Conservation (phyloP, 2,797 vertebrate species). For the Thamnophis elegans region DNA sequence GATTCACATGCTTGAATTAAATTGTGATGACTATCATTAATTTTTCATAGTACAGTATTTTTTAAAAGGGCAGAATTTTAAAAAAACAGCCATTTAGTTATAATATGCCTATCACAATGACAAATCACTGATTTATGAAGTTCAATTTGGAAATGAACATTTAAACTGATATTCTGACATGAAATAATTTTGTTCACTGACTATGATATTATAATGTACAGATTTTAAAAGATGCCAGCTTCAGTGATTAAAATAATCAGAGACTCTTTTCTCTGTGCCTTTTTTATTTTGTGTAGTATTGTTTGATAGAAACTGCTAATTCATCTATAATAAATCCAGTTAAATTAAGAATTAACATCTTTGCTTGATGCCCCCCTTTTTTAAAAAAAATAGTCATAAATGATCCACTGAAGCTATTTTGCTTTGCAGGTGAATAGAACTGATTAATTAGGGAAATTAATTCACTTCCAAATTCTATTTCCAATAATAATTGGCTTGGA, state of each 20-base stretch:
- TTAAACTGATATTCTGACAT: neutral
- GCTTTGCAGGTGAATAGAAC: neutral
- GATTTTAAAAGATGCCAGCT: neutral
- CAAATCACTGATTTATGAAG: conserved; percentile 1
- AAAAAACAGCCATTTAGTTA: neutral
- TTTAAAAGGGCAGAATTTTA: neutral
- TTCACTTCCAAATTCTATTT: neutral
- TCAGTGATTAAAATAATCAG: neutral
- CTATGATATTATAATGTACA: neutral
- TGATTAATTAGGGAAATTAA: neutral
- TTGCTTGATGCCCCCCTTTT: neutral
- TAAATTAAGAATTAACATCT: neutral
- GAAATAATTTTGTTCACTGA: neutral
- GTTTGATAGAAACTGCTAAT: neutral
- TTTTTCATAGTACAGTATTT: neutral
- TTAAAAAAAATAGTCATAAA: neutral
- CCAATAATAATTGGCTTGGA: neutral
- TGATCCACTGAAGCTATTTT: neutral
- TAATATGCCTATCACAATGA: neutral
- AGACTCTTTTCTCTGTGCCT: neutral
- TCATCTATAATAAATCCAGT: neutral
- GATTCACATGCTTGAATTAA: neutral
- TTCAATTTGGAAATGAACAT: neutral
- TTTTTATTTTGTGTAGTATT: neutral
- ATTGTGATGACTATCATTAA: neutral